Percentiles rank a stretch among this genome's conserved stretches.
These are phyloP conservation scores for Callosobruchus maculatus DNA, from an alignment of 2,888 invertebrate genomes.

Conservation along the genomic window DNA sequence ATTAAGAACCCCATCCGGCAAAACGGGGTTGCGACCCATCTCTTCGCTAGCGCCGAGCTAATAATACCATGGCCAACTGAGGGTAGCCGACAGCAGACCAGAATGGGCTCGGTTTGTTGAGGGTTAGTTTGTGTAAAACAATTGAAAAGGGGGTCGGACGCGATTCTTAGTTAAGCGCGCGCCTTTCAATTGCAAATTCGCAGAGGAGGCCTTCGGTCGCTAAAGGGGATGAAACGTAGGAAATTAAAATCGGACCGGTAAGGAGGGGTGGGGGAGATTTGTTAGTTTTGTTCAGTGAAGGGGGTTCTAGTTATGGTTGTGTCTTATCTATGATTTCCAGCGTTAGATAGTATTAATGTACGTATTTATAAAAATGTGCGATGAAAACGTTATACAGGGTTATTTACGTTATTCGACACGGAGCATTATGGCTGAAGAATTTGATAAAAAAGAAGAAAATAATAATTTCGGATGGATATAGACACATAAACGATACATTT, in stretches of 20 bases:
- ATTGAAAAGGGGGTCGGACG: constrained; percentile 10
- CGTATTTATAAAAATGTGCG: too few relatives aligned
- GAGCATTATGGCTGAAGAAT: too few relatives aligned
- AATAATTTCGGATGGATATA: too few relatives aligned
- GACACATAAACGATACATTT: too few relatives aligned
- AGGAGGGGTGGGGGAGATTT: background rate
- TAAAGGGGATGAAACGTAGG: background rate
- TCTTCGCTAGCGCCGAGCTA: background rate
- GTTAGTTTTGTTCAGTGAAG: background rate
- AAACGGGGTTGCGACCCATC: background rate
- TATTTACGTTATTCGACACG: too few relatives aligned
- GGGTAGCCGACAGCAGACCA: background rate
- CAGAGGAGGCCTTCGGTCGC: background rate
- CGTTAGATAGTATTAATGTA: background rate
- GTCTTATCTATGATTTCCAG: background rate
- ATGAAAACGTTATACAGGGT: too few relatives aligned
- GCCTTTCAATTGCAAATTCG: background rate
- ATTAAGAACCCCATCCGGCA: background rate
- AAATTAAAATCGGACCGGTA: background rate
- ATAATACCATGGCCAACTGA: background rate
- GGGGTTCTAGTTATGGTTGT: background rate
- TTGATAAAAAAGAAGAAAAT: too few relatives aligned
- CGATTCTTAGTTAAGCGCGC: background rate
- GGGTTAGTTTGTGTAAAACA: constrained; percentile 22
- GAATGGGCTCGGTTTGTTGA: constrained; percentile 18